Evolutionary conservation across 2,888 invertebrate genomes (phyloP), one percentile per base, ranked within the genome.

Genomic region (Melinopterus prodromus): DNA sequence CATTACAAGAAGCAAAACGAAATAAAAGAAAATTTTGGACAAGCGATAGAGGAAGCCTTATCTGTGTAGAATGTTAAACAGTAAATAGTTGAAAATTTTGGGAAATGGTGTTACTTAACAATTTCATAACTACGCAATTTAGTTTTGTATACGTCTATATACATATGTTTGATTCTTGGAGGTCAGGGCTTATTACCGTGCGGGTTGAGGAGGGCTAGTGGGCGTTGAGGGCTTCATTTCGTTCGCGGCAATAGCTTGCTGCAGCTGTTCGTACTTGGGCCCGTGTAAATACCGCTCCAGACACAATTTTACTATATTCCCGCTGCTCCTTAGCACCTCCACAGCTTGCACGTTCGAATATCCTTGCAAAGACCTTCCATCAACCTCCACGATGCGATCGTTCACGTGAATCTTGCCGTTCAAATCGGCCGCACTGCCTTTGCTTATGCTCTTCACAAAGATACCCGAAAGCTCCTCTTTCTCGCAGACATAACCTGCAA

Each of bases 401-500:
- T 99, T 99, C 84, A 99, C 97, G 85, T 95, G 95, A 86, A 99
- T 98, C 86, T 94, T 93, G 9, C 97, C 97, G 89, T 98, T 98
- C 78, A 96, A 87, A 86, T 98, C 98, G 6, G 99, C 99, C 14
- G 99, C 98, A 88, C 99, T 99, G 76, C 98, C 98, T 82, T 97
- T 95, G 81, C 98, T 98, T 84, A 99, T 97, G 80, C 98, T 99
- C 90, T 99, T 99, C 79, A 99, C 98, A 90, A 99, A 99, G 85
- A 99, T 99, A 53, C 99, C 99, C 0, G 98, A 98, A 76, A 99
- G 91, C 88, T 99, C 99, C 90, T 99, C 99, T 90, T 98, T 98
- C 89, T 98, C 98, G 88, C 98, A 98, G 14, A 99, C 98, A 88
- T 99, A 99, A 80, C 97, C 94, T 79, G 98, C 98, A 85, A 99